phyloP scores from a whole-genome alignment of 2,888 invertebrate genomes.

The Eristalis arbustorum region DNA sequence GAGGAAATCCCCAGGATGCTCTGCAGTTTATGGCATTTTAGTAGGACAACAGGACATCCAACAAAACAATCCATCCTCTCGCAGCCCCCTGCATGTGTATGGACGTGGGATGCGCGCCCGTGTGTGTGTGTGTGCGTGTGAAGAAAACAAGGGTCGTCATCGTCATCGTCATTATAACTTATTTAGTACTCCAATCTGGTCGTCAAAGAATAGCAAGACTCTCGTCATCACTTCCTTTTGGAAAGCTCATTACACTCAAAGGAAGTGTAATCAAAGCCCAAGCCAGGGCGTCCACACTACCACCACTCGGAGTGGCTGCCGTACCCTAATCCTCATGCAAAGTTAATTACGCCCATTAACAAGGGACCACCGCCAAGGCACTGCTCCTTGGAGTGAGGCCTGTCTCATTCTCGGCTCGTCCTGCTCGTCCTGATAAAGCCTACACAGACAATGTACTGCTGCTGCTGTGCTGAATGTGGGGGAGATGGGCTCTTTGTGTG shows the following conservation, averaged over 20 bases:
- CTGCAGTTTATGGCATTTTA: slow-evolving; percentile 24
- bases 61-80: slow-evolving; percentile 34
- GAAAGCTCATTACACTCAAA: slow-evolving; percentile 56
- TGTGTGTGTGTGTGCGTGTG: background rate
- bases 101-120: background rate
- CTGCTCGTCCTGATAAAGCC: background rate
- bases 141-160: slow-evolving; percentile 7
- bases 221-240: slow-evolving; percentile 50
- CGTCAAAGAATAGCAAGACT: slow-evolving; percentile 44
- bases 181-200: slow-evolving; percentile 62
- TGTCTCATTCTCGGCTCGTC: slow-evolving; percentile 1
- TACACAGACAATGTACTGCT: slow-evolving; percentile 16
- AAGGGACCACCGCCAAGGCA: slow-evolving; percentile 33
- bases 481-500: slow-evolving; percentile 11
- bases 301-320: slow-evolving; percentile 31
- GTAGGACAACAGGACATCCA: slow-evolving; percentile 56
- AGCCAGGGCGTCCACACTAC: slow-evolving; percentile 22
- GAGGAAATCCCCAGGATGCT: slow-evolving; percentile 37
- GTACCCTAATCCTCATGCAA: slow-evolving; percentile 66
- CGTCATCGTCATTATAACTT: slow-evolving; percentile 58
- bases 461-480: background rate
- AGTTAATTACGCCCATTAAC: slow-evolving; percentile 69
- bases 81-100: background rate
- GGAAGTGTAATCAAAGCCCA: slow-evolving; percentile 58
- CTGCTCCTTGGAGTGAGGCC: slow-evolving; percentile 7